A percentile compares a stretch with the other conserved stretches of the same genome.
Evolutionary conservation across 2,113 vertebrate species (phyloP).

Genomic region (Felis catus): F.catus_Fca126_mat1.0 CM031415.1:186890001-186890500

Average conservation of each 20-base stretch:
- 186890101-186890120: not conserved
- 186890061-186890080: not conserved
- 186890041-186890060: not conserved
- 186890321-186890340: not conserved
- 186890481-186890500: not conserved
- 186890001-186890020: no score
- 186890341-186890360: not conserved
- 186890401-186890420: not conserved
- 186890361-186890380: not conserved
- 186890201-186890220: not conserved
- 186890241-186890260: rapidly evolving
- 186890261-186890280: not conserved
- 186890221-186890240: not conserved
- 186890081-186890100: not conserved
- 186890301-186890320: not conserved
- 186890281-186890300: no score
- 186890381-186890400: not conserved
- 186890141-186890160: not conserved
- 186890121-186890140: rapidly evolving
- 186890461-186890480: not conserved
- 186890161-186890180: not conserved
- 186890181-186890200: not conserved
- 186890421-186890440: rapidly evolving
- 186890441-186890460: not conserved
- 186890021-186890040: not conserved